These are phyloP conservation scores for Ochropacha duplaris DNA, from an alignment of 2,888 invertebrate genomes.

Conservation along the genomic window DNA sequence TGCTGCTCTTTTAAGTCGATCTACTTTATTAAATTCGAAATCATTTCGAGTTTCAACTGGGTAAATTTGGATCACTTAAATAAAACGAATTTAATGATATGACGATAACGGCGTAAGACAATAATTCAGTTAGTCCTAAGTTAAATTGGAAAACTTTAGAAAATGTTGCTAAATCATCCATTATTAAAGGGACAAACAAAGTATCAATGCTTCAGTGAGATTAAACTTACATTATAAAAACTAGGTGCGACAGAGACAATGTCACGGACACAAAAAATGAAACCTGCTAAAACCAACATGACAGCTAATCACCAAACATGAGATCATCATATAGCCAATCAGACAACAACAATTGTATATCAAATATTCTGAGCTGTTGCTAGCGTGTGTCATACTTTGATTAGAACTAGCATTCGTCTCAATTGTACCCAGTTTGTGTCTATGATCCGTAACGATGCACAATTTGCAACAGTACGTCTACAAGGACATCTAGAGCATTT, in stretches of 20 bases:
- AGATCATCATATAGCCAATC: constrained; percentile 43
- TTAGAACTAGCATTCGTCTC: constrained; percentile 51
- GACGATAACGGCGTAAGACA: background rate
- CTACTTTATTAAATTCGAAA: constrained; percentile 22
- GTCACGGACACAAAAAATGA: background rate
- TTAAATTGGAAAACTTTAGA: no score
- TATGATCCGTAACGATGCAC: constrained; percentile 5
- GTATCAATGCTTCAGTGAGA: no score
- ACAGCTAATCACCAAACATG: constrained; percentile 24
- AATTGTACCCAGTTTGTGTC: constrained; percentile 51
- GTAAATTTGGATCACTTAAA: constrained; percentile 1
- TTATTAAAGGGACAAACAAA: no score
- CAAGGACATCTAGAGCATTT: background rate
- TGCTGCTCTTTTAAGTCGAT: constrained; percentile 29
- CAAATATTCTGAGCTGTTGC: constrained; percentile 43
- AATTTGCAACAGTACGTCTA: background rate
- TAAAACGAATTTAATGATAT: background rate
- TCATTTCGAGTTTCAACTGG: constrained; percentile 2
- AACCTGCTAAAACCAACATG: background rate
- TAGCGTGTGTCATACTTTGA: constrained; percentile 49
- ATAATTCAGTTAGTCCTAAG: no score
- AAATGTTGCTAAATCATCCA: no score
- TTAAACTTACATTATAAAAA: no score
- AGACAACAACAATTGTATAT: constrained; percentile 37
- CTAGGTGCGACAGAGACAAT: background rate